These are phyloP conservation scores for Dipodomys spectabilis DNA, from an alignment of 2,113 vertebrate species.

Conservation along the genomic window DNA sequence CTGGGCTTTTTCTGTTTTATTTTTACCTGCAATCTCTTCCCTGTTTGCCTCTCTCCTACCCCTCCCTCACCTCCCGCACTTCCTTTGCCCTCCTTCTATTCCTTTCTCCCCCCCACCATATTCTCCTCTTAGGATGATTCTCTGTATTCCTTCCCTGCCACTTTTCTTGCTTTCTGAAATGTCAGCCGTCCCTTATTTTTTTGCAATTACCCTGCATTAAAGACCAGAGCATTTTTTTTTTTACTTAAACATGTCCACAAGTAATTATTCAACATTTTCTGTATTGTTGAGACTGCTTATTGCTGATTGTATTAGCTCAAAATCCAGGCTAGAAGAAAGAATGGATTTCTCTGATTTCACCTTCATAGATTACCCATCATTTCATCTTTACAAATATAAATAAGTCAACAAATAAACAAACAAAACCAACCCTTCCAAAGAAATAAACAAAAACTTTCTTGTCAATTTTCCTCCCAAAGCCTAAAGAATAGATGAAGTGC, in stretches of 20 bases:
- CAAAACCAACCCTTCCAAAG: not conserved
- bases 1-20: constrained; percentile 93
- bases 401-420: not conserved
- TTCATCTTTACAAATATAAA: not conserved
- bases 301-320: not conserved
- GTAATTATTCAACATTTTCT: constrained; percentile 47
- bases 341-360: not conserved
- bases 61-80: constrained; percentile 75
- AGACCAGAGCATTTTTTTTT: constrained; percentile 67
- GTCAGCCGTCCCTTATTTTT: not conserved
- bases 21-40: constrained; percentile 90
- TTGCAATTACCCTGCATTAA: constrained; percentile 30
- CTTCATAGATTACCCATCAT: not conserved
- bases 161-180: constrained; percentile 28
- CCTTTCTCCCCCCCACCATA: not conserved
- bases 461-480: not conserved
- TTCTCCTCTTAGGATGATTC: not conserved
- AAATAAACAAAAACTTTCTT: constrained; percentile 3
- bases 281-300: not conserved
- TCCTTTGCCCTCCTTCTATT: constrained; percentile 44
- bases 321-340: not conserved
- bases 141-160: accelerated
- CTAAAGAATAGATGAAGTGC: not conserved
- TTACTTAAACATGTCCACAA: not conserved
- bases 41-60: constrained; percentile 82